phyloP scores from a whole-genome alignment of 2,797 vertebrate species.

The Perodicticus potto region DNA sequence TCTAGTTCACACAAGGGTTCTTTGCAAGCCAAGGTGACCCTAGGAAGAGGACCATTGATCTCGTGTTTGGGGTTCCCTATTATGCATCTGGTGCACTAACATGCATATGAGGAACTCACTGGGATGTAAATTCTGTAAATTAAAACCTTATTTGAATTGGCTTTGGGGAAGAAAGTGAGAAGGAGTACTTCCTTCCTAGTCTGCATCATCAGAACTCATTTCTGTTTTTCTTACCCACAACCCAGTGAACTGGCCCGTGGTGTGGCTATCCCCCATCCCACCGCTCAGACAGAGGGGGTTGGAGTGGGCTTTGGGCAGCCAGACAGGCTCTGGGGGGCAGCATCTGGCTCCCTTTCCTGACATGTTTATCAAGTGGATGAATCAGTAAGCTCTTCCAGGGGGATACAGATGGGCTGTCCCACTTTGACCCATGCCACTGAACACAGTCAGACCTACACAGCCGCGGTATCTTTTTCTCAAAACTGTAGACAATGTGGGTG shows the following conservation, averaged over 20 bases:
- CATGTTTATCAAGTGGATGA: not conserved
- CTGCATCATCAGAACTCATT: not conserved
- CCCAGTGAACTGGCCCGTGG: not conserved
- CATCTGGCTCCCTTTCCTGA: slow-evolving; percentile 7
- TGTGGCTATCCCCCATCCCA: not conserved
- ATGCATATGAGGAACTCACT: not conserved
- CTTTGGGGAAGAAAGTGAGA: not conserved
- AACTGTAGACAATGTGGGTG: not conserved
- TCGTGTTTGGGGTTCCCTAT: not conserved
- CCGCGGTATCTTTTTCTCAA: not conserved
- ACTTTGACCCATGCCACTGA: not conserved
- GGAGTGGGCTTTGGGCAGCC: not conserved
- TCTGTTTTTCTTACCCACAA: not conserved
- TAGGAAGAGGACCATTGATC: not conserved
- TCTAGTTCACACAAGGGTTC: not conserved
- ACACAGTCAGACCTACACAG: not conserved
- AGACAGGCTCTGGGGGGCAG: not conserved
- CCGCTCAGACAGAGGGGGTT: not conserved
- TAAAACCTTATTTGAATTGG: not conserved
- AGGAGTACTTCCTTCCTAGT: not conserved
- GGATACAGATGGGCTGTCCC: not conserved
- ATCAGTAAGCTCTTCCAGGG: not conserved
- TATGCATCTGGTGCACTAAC: not conserved
- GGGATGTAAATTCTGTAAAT: not conserved
- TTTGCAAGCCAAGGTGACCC: not conserved